Conservation (phyloP, 2,113 vertebrate genomes). For the Anthoscopus minutus region DNA sequence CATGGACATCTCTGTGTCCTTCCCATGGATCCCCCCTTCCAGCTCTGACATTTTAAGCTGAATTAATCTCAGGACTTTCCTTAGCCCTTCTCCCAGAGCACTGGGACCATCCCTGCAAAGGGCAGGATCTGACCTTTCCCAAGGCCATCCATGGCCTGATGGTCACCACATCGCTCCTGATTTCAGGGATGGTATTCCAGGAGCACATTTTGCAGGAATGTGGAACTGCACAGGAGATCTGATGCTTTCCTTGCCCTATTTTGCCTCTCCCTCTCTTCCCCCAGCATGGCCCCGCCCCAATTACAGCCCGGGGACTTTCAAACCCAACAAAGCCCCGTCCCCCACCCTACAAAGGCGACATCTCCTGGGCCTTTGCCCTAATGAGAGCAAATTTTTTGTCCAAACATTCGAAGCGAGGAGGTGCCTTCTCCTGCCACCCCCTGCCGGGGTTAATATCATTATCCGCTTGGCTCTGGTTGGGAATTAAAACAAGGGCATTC, state of each 20-base stretch:
- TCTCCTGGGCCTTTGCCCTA: constrained; percentile 25
- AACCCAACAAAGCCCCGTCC: background rate
- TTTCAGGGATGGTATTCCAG: accelerated
- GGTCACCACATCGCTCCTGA: accelerated
- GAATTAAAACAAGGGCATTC: background rate
- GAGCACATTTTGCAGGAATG: background rate
- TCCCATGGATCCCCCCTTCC: background rate
- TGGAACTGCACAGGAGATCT: accelerated
- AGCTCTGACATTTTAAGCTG: background rate
- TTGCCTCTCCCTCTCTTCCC: background rate
- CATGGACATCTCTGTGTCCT: no score
- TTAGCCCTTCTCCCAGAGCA: background rate
- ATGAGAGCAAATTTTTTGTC: constrained; percentile 61
- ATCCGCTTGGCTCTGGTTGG: constrained; percentile 16
- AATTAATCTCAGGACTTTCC: background rate
- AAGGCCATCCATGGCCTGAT: background rate
- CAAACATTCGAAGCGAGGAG: constrained; percentile 41
- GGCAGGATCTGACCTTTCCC: background rate
- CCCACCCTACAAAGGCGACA: background rate
- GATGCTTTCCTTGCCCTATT: background rate
- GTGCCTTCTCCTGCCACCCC: constrained; percentile 25
- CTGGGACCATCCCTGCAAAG: accelerated
- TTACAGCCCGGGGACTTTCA: background rate
- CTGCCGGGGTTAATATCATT: constrained; percentile 42
- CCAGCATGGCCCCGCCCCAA: background rate